Evolutionary conservation across 2,113 vertebrate species (phyloP).

Genomic region (Amphilophus citrinellus): DNA sequence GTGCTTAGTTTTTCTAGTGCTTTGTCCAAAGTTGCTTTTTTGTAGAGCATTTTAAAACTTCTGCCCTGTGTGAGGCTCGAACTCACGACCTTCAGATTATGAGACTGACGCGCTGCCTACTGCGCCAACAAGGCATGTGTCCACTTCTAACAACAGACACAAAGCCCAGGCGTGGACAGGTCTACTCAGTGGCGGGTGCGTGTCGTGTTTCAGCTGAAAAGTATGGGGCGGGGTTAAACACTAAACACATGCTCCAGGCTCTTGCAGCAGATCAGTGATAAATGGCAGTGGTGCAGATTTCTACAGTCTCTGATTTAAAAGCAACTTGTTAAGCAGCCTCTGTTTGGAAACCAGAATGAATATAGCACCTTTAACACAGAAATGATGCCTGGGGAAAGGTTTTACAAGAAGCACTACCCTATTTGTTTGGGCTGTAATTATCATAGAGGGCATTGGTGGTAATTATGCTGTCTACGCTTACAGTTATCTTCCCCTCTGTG

Average conservation of each 20-base stretch:
- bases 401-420: constrained; percentile 40
- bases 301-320: not conserved
- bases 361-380: constrained; percentile 19
- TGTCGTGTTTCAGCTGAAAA: constrained; percentile 36
- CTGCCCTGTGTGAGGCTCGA: constrained; percentile 45
- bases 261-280: constrained; percentile 11
- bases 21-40: not conserved
- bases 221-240: constrained; percentile 10
- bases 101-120: constrained; percentile 68
- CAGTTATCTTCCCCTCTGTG: constrained; percentile 38
- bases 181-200: not conserved
- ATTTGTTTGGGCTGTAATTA: constrained; percentile 64
- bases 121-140: constrained; percentile 47
- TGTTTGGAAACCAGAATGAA: constrained; percentile 6
- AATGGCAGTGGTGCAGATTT: not conserved
- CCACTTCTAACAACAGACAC: not conserved
- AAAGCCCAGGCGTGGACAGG: not conserved
- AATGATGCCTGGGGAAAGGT: constrained; percentile 27
- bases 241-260: constrained; percentile 5
- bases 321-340: not conserved
- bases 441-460: constrained; percentile 32
- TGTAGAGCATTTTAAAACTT: not conserved
- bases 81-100: constrained; percentile 70
- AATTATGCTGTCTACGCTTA: constrained; percentile 53
- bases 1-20: too few relatives aligned